Conservation (phyloP, 2,888 invertebrate species). For the Eupeodes latifasciatus region DNA sequence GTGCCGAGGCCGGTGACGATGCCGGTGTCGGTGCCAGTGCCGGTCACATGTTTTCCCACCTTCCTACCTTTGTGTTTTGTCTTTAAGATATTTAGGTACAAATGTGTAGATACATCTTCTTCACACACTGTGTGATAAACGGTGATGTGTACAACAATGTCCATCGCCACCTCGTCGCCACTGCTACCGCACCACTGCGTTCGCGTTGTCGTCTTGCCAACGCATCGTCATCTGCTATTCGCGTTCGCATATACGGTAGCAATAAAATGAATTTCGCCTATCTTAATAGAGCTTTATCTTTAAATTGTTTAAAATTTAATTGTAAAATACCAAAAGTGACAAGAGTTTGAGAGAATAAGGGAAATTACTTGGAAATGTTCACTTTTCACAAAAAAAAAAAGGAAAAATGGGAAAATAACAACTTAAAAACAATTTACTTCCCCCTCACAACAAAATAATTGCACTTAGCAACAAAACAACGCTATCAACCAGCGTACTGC, state of each 20-base stretch:
- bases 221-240: neutral
- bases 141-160: slow-evolving; percentile 9
- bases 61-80: neutral
- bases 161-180: neutral
- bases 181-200: neutral
- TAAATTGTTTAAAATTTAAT: slow-evolving; percentile 70
- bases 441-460: slow-evolving; percentile 42
- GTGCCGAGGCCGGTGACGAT: too few species aligned
- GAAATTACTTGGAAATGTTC: slow-evolving; percentile 21
- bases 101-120: neutral
- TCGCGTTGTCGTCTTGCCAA: too few species aligned
- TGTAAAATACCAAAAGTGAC: slow-evolving; percentile 31
- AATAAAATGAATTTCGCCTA: slow-evolving; percentile 46
- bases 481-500: neutral
- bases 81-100: neutral
- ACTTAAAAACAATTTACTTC: slow-evolving; percentile 10
- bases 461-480: slow-evolving; percentile 71
- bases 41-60: slow-evolving; percentile 39
- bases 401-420: neutral
- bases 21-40: too few species aligned
- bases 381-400: slow-evolving; percentile 1
- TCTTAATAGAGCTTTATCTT: neutral
- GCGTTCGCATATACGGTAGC: slow-evolving; percentile 17
- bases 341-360: neutral
- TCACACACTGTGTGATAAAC: neutral